phyloP scores from a whole-genome alignment of 53 echinoderm and acorn worm species.

The Henricia sp. region DNA sequence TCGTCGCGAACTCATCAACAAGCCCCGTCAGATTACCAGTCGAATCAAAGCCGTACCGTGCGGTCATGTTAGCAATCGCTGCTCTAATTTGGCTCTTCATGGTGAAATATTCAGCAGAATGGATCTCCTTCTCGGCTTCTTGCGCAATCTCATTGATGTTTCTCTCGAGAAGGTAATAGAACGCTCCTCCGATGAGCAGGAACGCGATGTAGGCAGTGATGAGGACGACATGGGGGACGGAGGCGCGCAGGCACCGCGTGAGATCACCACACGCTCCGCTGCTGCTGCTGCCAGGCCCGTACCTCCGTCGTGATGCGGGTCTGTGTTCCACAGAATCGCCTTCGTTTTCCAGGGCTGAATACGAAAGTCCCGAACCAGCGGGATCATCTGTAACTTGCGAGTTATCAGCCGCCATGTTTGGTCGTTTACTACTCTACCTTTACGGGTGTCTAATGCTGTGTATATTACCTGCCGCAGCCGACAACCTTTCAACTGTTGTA shows the following conservation, averaged over 20 bases:
- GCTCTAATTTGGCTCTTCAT: neutral
- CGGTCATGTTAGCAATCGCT: neutral
- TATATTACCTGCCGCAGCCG: too few relatives aligned
- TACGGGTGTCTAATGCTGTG: too few relatives aligned
- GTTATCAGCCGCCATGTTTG: too few relatives aligned
- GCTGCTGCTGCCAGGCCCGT: neutral
- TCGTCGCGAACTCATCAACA: neutral
- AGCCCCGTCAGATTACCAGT: neutral
- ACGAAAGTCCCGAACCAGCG: neutral
- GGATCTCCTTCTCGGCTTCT: neutral
- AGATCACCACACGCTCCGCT: neutral
- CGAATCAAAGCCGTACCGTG: neutral
- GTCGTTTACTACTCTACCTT: too few relatives aligned
- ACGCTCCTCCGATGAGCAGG: constrained; percentile 5
- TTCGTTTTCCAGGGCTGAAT: constrained; percentile 19
- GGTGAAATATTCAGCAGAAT: neutral
- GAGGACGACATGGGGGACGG: constrained; percentile 8
- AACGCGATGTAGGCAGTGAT: constrained; percentile 25
- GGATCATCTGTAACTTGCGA: neutral
- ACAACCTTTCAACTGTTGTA: too few relatives aligned
- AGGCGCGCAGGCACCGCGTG: neutral
- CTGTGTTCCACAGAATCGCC: neutral
- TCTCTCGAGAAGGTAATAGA: constrained; percentile 4
- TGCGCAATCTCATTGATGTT: neutral
- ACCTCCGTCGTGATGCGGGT: neutral